These are phyloP conservation scores for Lottia gigantea DNA, from an alignment of 2,888 invertebrate genomes.

Conservation along the genomic window DNA sequence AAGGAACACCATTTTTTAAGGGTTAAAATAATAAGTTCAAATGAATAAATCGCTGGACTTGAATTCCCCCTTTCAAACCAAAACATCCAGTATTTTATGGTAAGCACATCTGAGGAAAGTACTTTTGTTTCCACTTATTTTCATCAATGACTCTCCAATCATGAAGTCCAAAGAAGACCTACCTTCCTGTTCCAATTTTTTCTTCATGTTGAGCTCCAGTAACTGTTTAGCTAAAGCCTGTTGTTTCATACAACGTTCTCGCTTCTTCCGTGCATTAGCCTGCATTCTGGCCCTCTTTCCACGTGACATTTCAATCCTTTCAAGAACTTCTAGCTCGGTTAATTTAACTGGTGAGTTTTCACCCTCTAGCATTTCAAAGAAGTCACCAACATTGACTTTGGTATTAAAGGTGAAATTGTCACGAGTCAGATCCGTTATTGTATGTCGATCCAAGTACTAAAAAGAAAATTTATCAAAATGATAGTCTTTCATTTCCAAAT, in stretches of 20 bases:
- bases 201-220: constrained; percentile 64
- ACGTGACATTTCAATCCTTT: constrained; percentile 72
- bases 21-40: no score
- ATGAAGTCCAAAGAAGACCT: not conserved
- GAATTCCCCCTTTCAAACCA: no score
- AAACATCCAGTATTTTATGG: no score
- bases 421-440: constrained; percentile 76
- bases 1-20: no score
- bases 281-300: constrained; percentile 56
- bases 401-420: constrained; percentile 95
- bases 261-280: constrained; percentile 50
- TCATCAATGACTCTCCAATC: no score
- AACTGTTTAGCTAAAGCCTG: constrained; percentile 60
- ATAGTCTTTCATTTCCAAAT: not conserved
- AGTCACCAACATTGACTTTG: constrained; percentile 89
- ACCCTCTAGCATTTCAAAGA: constrained; percentile 77
- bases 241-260: constrained; percentile 46
- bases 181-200: constrained; percentile 66
- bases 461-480: constrained; percentile 16
- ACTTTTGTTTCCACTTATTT: no score
- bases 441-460: constrained; percentile 82
- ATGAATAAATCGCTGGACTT: no score
- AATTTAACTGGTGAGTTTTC: constrained; percentile 73
- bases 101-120: no score
- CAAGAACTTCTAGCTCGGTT: constrained; percentile 84